These are phyloP conservation scores for Bicyclus anynana DNA, from an alignment of 1,140 invertebrate genomes.

Conservation along the genomic window DNA sequence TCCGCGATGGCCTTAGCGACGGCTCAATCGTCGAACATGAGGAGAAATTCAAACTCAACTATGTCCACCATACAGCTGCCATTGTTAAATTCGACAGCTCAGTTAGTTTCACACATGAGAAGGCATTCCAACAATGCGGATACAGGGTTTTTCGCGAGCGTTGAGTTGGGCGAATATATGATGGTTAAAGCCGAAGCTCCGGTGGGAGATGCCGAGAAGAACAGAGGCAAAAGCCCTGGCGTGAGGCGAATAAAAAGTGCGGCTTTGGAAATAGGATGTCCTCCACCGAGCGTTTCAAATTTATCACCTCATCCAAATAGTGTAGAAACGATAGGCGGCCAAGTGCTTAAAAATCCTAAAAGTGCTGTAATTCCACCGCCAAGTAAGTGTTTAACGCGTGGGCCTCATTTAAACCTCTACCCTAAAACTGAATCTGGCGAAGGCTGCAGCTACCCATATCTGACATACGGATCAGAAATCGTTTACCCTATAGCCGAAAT, in stretches of 20 bases:
- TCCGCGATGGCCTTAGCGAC: constrained; percentile 68
- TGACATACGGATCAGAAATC: constrained; percentile 85
- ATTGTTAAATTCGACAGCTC: constrained; percentile 67
- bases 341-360: constrained; percentile 79
- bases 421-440: constrained; percentile 74
- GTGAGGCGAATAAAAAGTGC: constrained; percentile 82
- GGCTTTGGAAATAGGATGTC: constrained; percentile 81
- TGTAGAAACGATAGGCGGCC: constrained; percentile 81
- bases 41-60: constrained; percentile 79
- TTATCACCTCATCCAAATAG: constrained; percentile 82
- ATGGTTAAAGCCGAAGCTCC: constrained; percentile 68
- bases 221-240: constrained; percentile 67
- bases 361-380: constrained; percentile 80
- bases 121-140: constrained; percentile 82
- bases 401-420: constrained; percentile 82
- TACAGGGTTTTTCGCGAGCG: constrained; percentile 75
- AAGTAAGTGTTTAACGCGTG: constrained; percentile 81
- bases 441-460: constrained; percentile 79
- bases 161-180: constrained; percentile 76
- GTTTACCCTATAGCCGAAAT: constrained; percentile 91
- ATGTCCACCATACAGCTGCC: constrained; percentile 80
- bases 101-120: constrained; percentile 72
- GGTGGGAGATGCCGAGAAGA: constrained; percentile 53
- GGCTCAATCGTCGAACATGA: constrained; percentile 66
- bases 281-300: constrained; percentile 80